A percentile compares a stretch with the other conserved stretches of the same genome.
These are phyloP conservation scores for Ptychodera flava DNA, from an alignment of 35 echinoderm and acorn worm genomes.

Conservation along the genomic window DNA sequence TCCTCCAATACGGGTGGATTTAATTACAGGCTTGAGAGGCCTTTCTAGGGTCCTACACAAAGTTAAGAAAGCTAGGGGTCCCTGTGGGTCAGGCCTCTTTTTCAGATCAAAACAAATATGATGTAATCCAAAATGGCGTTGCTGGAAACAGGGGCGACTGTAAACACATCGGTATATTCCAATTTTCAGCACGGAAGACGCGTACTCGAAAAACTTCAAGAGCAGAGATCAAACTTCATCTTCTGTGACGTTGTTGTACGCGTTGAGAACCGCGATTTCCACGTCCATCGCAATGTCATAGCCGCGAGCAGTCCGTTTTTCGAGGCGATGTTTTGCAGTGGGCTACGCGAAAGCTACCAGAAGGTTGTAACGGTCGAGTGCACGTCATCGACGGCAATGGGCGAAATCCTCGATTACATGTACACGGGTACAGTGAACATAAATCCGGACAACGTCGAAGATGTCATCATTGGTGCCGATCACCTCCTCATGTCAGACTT, in stretches of 20 bases:
- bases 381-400: neutral
- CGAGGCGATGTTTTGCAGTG: neutral
- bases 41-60: too few species aligned
- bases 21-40: too few species aligned
- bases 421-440: neutral
- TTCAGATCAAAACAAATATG: neutral
- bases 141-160: neutral
- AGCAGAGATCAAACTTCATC: neutral
- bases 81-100: too few species aligned
- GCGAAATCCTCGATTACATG: neutral
- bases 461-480: neutral
- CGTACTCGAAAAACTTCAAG: neutral
- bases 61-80: too few species aligned
- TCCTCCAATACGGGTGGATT: too few species aligned
- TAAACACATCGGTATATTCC: neutral
- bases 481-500: neutral
- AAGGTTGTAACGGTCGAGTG: neutral
- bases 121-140: neutral
- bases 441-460: neutral
- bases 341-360: neutral
- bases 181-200: neutral
- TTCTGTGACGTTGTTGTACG: neutral
- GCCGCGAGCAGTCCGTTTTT: neutral
- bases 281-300: neutral
- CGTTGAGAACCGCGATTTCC: neutral